These are phyloP conservation scores for Eilema depressum DNA, from an alignment of 2,888 invertebrate species.

Conservation along the genomic window DNA sequence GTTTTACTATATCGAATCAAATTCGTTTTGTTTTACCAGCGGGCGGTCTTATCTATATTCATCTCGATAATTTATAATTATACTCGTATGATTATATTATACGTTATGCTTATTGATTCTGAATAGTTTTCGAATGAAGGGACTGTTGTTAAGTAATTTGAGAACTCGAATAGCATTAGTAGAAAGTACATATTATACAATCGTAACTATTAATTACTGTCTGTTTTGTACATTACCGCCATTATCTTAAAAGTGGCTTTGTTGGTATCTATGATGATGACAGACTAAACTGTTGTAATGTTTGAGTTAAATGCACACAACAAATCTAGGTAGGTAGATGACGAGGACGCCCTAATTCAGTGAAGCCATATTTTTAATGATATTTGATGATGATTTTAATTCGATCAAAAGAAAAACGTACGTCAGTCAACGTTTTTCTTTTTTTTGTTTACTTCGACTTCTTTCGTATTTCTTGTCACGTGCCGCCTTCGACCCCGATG, in stretches of 20 bases:
- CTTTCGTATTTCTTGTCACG: too few relatives aligned
- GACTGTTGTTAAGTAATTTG: slow-evolving; percentile 30
- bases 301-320: background rate
- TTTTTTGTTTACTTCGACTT: too few relatives aligned
- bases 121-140: slow-evolving; percentile 41
- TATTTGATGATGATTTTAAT: too few relatives aligned
- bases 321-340: background rate
- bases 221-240: slow-evolving; percentile 32
- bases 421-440: too few relatives aligned
- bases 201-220: slow-evolving; percentile 39
- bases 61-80: slow-evolving; percentile 43
- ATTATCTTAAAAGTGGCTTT: slow-evolving; percentile 38
- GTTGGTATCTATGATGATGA: background rate
- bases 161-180: slow-evolving; percentile 31
- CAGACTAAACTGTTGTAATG: background rate
- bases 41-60: slow-evolving; percentile 44
- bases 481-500: too few relatives aligned
- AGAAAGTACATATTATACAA: slow-evolving; percentile 49
- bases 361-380: too few relatives aligned
- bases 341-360: background rate
- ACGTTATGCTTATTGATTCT: slow-evolving; percentile 37
- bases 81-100: slow-evolving; percentile 25
- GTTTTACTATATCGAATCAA: slow-evolving; percentile 18
- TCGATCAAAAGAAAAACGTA: too few relatives aligned
- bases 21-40: slow-evolving; percentile 29